Base-by-base conservation (phyloP, 1,140 invertebrate genomes). In the Drosophila prosaltans region DNA sequence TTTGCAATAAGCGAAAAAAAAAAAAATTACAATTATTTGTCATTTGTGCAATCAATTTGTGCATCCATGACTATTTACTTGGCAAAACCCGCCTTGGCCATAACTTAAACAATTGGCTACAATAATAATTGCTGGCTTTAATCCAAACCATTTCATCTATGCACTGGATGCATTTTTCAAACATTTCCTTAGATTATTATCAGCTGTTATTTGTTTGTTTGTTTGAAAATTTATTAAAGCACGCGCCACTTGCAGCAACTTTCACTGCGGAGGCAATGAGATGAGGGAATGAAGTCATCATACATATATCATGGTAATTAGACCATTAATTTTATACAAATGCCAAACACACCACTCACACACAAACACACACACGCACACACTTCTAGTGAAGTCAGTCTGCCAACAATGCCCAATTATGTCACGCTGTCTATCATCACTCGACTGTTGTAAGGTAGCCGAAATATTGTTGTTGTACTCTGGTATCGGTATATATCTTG, bases 321-420 rank as follows among this genome's bases (percentile, higher is more conserved):
- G 67, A 54, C 67, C 60, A 63, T 72, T 77, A 83, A 83, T 88
- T 36, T 74, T 69, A 74, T 74, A 58, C 65, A 58, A 76, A 45
- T 69, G 74, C 62, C 62, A 63, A 9, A 48, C 24, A 51, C 45
- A 16, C 11, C 2, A 48, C 2, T 59, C 65, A 74, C 80, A 36
- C 32, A 36, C 3, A 36, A 2, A 6, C 32, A 36, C 32, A 36
- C 32, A 36, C 32, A 36, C 45, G 8, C 2, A 24, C 7, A 59
- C 65, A 74, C 80, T 86, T 88, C 72, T 83, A 71, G 40, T 41
- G 11, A 30, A 45, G 21, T 32, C 54, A 59, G 41, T 72, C 60
- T 63, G 55, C 58, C 45, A 74, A 84, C 78, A 80, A 84, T 69
- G 62, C 36, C 48, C 66, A 86, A 82, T 88, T 86, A 83, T 88